These are phyloP conservation scores for Thermophis baileyi DNA, from an alignment of 2,113 vertebrate genomes.

Conservation along the genomic window DNA sequence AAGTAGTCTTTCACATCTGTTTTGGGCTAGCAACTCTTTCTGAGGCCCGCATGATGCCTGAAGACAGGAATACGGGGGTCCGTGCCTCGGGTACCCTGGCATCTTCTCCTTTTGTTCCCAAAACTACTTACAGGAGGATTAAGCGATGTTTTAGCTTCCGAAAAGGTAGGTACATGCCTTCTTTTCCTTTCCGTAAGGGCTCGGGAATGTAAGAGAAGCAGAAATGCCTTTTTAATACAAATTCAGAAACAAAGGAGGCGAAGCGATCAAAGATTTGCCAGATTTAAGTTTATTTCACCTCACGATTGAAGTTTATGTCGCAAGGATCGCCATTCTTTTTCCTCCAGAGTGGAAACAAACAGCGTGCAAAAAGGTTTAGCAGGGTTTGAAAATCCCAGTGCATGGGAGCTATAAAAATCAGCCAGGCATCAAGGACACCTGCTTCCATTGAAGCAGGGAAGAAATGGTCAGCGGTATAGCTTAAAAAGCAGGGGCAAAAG, in stretches of 20 bases:
- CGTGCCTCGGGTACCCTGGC: constrained; percentile 71
- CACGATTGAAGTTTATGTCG: constrained; percentile 25
- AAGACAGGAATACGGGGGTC: constrained; percentile 69
- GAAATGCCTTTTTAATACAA: constrained; percentile 20
- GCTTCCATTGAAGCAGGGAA: background rate
- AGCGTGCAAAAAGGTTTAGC: background rate
- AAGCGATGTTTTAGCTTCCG: constrained; percentile 80
- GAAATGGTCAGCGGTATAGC: constrained; percentile 10
- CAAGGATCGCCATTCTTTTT: constrained; percentile 7
- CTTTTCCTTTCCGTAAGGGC: background rate
- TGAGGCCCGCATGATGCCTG: constrained; percentile 74
- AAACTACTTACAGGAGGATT: constrained; percentile 81
- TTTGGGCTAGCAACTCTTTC: constrained; percentile 25
- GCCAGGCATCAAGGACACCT: background rate
- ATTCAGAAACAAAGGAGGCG: constrained; percentile 15
- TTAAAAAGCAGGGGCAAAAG: background rate
- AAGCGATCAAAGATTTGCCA: background rate
- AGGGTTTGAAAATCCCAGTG: background rate
- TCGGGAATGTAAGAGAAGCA: background rate
- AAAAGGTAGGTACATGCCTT: constrained; percentile 77
- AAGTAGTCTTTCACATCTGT: constrained; percentile 54
- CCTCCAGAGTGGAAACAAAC: background rate
- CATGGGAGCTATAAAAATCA: constrained; percentile 1
- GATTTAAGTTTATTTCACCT: constrained; percentile 43
- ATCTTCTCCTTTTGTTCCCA: constrained; percentile 75